Conservation (phyloP, 2,797 vertebrate species). For the Sparus aurata region DNA sequence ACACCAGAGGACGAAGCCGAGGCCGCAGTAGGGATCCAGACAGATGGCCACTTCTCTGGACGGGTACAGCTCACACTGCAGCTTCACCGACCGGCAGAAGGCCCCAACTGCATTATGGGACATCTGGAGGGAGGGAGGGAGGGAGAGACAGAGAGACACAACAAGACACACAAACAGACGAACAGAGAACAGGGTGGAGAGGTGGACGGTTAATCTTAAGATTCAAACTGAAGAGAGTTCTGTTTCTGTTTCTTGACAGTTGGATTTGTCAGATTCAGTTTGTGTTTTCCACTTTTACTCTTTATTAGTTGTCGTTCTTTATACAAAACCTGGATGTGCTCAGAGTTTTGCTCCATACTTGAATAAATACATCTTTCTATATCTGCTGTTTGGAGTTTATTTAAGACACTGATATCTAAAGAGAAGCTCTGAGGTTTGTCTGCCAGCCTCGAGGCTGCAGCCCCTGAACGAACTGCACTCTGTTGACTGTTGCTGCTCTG, state of each 20-base stretch:
- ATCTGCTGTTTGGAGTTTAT: not conserved
- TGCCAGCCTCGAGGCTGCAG: not conserved
- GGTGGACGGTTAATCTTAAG: slow-evolving; percentile 6
- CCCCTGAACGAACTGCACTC: too few species aligned
- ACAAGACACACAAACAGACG: slow-evolving; percentile 17
- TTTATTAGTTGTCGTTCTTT: not conserved
- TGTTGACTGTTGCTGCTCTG: not conserved
- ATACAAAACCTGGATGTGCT: not conserved
- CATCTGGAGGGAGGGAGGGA: slow-evolving; percentile 85
- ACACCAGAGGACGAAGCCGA: slow-evolving; percentile 99
- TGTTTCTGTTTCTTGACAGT: not conserved
- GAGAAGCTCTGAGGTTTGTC: not conserved
- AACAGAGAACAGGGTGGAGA: slow-evolving; percentile 27
- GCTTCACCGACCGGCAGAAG: slow-evolving; percentile 99
- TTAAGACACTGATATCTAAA: too few species aligned
- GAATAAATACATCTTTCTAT: too few species aligned
- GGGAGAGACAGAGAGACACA: slow-evolving; percentile 15
- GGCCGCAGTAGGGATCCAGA: slow-evolving; percentile 98
- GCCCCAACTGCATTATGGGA: slow-evolving; percentile 97
- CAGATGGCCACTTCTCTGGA: slow-evolving; percentile 99
- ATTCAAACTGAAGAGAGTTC: not conserved
- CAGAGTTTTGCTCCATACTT: not conserved
- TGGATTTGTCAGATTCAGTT: not conserved
- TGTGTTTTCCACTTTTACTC: not conserved
- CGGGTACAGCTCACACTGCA: slow-evolving; percentile 99